phyloP scores from a whole-genome alignment of 2,113 vertebrate species.

The Coreoperca whiteheadi region DNA sequence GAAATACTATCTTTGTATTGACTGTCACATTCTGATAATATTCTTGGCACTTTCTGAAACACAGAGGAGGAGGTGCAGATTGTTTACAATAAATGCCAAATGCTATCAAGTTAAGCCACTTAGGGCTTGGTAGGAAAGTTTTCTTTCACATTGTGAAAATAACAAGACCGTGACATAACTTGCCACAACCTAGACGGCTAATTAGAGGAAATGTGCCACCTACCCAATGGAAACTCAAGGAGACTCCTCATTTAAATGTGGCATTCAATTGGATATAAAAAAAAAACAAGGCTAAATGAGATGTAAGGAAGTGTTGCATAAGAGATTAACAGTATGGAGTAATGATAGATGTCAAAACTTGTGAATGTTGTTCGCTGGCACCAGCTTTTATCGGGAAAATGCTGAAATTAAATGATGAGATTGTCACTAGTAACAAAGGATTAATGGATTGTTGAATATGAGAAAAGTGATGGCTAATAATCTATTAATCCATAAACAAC shows the following conservation, averaged over 20 bases:
- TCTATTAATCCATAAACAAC: neutral
- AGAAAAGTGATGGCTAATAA: neutral
- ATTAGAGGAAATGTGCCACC: constrained; percentile 22
- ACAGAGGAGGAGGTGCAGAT: constrained; percentile 16
- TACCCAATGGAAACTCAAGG: neutral
- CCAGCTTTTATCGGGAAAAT: neutral
- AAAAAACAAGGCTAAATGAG: neutral
- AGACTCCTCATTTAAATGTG: constrained; percentile 1
- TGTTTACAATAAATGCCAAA: constrained; percentile 15
- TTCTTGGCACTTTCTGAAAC: constrained; percentile 9
- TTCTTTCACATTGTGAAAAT: constrained; percentile 24
- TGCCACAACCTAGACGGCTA: constrained; percentile 7
- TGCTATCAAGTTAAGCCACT: constrained; percentile 14
- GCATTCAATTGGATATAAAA: constrained; percentile 12
- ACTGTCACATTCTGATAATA: constrained; percentile 5
- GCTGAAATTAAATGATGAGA: neutral
- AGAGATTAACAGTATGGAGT: neutral
- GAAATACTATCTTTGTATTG: constrained; percentile 45
- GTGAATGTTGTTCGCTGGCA: neutral
- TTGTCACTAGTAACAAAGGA: neutral
- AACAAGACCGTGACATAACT: constrained; percentile 17
- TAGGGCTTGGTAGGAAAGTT: constrained; percentile 18
- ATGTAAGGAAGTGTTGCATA: neutral
- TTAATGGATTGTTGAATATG: neutral
- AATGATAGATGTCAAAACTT: neutral